These are phyloP conservation scores for Pristionchus entomophagus DNA, from an alignment of 2,888 invertebrate genomes.

Conservation along the genomic window DNA sequence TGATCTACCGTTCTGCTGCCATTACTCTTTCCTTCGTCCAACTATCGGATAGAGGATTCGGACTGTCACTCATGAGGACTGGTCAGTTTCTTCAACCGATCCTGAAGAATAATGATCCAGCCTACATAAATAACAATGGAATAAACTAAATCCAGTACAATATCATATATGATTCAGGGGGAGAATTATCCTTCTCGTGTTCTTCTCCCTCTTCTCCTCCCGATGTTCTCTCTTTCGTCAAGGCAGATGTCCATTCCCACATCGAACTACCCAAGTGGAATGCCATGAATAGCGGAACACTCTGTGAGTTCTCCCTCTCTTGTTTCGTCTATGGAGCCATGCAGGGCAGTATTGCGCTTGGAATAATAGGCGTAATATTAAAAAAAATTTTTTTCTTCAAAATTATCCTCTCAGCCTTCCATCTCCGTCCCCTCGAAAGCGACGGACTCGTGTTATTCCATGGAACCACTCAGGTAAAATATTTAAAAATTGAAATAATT, in stretches of 20 bases:
- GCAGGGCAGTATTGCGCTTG: background rate
- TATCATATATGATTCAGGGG: slow-evolving; percentile 52
- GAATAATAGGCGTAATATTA: too few species aligned
- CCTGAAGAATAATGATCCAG: too few species aligned
- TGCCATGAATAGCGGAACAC: slow-evolving; percentile 69
- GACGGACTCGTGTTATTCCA: slow-evolving; percentile 94
- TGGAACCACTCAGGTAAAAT: slow-evolving; percentile 56
- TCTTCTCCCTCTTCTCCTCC: slow-evolving; percentile 64
- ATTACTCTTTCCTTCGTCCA: slow-evolving; percentile 70
- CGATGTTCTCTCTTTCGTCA: slow-evolving; percentile 71
- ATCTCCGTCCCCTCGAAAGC: slow-evolving; percentile 94
- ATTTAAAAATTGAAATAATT: background rate
- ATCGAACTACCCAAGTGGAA: slow-evolving; percentile 72
- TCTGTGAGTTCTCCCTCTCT: slow-evolving; percentile 57
- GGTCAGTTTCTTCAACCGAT: slow-evolving; percentile 43
- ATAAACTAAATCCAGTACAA: background rate
- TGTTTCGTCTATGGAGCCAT: background rate
- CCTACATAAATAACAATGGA: too few species aligned
- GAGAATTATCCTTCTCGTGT: slow-evolving; percentile 73
- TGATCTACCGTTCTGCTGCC: slow-evolving; percentile 70
- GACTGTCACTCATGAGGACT: slow-evolving; percentile 64
- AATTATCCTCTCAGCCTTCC: slow-evolving; percentile 69
- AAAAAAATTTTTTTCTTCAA: too few species aligned
- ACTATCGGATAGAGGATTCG: slow-evolving; percentile 74
- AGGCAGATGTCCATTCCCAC: slow-evolving; percentile 48